phyloP scores from a whole-genome alignment of 1,140 invertebrate species.

The Anoplophora glabripennis region DNA sequence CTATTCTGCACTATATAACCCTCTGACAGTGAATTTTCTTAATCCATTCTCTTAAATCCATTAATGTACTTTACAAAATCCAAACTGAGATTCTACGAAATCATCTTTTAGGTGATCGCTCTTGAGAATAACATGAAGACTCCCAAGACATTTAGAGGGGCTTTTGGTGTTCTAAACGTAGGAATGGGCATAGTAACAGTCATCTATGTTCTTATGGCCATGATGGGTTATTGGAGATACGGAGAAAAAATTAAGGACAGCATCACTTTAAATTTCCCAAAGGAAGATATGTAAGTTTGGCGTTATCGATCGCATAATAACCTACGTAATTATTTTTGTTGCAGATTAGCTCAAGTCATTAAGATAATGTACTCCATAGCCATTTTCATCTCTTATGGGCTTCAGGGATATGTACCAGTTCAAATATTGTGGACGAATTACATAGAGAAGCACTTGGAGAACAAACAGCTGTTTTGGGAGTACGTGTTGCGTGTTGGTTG shows the following conservation, averaged over 20 bases:
- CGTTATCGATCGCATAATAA: too few species aligned
- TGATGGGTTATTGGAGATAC: slow-evolving; percentile 80
- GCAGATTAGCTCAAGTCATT: slow-evolving; percentile 75
- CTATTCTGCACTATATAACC: too few species aligned
- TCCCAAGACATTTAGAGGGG: slow-evolving; percentile 67
- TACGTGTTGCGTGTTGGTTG: slow-evolving; percentile 62
- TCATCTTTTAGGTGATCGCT: slow-evolving; percentile 66
- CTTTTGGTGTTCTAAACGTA: slow-evolving; percentile 72
- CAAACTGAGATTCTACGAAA: slow-evolving; percentile 1
- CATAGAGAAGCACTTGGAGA: slow-evolving; percentile 57
- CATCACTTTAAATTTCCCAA: slow-evolving; percentile 71
- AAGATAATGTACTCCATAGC: slow-evolving; percentile 81
- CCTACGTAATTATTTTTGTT: too few species aligned
- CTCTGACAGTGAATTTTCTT: too few species aligned
- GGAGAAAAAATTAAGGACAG: slow-evolving; percentile 62
- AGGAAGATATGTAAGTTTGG: slow-evolving; percentile 56
- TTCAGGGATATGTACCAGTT: slow-evolving; percentile 91
- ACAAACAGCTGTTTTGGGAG: slow-evolving; percentile 55
- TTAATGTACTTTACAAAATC: too few species aligned
- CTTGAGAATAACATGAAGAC: slow-evolving; percentile 84
- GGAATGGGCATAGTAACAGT: slow-evolving; percentile 73
- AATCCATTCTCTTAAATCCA: too few species aligned
- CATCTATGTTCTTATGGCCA: slow-evolving; percentile 74
- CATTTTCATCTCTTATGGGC: slow-evolving; percentile 84
- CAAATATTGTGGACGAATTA: slow-evolving; percentile 78